Evolutionary conservation across 2,888 invertebrate genomes (phyloP).

Genomic region (Druceiella hillmani): DNA sequence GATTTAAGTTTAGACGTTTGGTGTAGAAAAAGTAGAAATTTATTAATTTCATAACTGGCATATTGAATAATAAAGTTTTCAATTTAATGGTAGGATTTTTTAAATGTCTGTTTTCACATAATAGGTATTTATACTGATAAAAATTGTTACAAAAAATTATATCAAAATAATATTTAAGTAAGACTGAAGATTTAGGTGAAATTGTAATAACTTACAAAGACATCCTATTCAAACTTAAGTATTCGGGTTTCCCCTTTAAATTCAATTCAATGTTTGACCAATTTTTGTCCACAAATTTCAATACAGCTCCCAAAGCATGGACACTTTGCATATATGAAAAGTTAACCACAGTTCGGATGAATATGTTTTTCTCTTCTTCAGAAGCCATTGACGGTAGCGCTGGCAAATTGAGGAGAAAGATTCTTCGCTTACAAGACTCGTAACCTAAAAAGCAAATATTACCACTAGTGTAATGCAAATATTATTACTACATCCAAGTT

Average conservation of each 20-base stretch:
- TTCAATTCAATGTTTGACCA: slow-evolving; percentile 51
- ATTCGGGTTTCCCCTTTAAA: slow-evolving; percentile 44
- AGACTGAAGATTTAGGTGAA: neutral
- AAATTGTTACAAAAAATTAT: slow-evolving; percentile 3
- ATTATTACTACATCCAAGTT: too few relatives aligned
- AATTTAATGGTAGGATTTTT: slow-evolving; percentile 8
- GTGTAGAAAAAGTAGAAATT: too few relatives aligned
- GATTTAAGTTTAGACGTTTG: too few relatives aligned
- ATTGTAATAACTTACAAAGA: slow-evolving; percentile 52
- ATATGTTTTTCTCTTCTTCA: slow-evolving; percentile 51
- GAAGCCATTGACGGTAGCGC: slow-evolving; percentile 47
- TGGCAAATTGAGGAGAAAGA: slow-evolving; percentile 49
- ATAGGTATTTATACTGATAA: neutral
- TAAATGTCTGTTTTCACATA: slow-evolving; percentile 1
- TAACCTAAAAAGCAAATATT: slow-evolving; percentile 42
- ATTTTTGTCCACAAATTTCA: slow-evolving; percentile 64
- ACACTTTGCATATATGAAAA: slow-evolving; percentile 58
- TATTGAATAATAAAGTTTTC: neutral
- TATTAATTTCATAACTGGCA: too few relatives aligned
- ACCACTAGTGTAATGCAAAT: too few relatives aligned
- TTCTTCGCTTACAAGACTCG: slow-evolving; percentile 52
- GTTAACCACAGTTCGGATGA: slow-evolving; percentile 58
- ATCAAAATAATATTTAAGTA: neutral
- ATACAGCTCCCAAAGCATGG: slow-evolving; percentile 65
- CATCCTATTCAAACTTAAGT: slow-evolving; percentile 51